Percentiles rank a stretch among this genome's conserved stretches.
Conservation (phyloP, 2,888 invertebrate species). For the Cheilosia scutellata region DNA sequence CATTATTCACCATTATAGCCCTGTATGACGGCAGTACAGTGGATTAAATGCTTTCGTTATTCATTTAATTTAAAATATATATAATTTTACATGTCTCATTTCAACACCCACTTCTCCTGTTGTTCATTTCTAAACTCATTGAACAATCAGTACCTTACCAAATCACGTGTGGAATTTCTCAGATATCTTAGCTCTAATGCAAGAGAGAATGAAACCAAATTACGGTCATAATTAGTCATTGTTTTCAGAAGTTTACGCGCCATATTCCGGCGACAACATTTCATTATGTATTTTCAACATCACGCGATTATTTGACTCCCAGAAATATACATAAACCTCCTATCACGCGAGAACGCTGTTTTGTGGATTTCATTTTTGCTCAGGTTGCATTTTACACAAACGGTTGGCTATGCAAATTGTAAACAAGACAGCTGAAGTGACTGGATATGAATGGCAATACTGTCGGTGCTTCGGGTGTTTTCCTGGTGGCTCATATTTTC, state of each 20-base stretch:
- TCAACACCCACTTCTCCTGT: background rate
- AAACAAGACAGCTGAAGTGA: slow-evolving; percentile 42
- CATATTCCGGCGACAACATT: slow-evolving; percentile 53
- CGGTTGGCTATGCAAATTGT: slow-evolving; percentile 68
- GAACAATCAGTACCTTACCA: slow-evolving; percentile 1
- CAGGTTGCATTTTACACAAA: slow-evolving; percentile 65
- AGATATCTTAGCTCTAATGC: background rate
- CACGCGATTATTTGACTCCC: slow-evolving; percentile 59
- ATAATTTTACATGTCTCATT: too few relatives aligned
- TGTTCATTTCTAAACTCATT: background rate
- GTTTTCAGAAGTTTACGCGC: slow-evolving; percentile 52
- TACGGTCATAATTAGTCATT: slow-evolving; percentile 70
- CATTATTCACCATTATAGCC: too few relatives aligned
- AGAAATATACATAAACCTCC: slow-evolving; percentile 38
- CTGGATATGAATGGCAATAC: background rate
- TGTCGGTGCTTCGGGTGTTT: slow-evolving; percentile 44
- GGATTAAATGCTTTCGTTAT: too few relatives aligned
- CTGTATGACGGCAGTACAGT: too few relatives aligned
- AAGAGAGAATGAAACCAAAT: slow-evolving; percentile 41
- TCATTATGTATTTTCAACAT: slow-evolving; percentile 52
- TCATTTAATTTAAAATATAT: too few relatives aligned
- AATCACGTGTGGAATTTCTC: slow-evolving; percentile 33
- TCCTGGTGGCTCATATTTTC: slow-evolving; percentile 45
- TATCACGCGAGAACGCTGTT: slow-evolving; percentile 31
- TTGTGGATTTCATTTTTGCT: slow-evolving; percentile 16